These are phyloP conservation scores for Scaptomyza hsui DNA, from an alignment of 1,140 invertebrate genomes.

Conservation along the genomic window DNA sequence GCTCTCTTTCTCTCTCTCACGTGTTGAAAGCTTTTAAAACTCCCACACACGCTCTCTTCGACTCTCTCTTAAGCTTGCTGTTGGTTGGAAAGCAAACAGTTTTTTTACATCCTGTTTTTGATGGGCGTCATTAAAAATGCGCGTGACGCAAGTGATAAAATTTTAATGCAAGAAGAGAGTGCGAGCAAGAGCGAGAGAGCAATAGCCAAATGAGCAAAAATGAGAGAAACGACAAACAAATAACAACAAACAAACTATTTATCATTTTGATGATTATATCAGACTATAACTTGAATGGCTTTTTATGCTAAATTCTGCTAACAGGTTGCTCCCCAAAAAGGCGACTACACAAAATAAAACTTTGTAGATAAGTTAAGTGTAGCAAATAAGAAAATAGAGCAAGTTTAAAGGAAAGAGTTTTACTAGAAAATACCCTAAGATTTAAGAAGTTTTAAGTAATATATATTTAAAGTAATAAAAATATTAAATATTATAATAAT, in stretches of 20 bases:
- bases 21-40: constrained; percentile 48
- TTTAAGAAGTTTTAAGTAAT: too few relatives aligned
- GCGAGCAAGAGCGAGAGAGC: constrained; percentile 41
- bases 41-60: background rate
- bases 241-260: constrained; percentile 41
- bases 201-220: constrained; percentile 27
- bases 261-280: constrained; percentile 45
- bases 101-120: background rate
- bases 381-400: background rate
- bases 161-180: constrained; percentile 53
- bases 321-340: constrained; percentile 49
- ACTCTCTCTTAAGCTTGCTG: constrained; percentile 37
- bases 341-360: constrained; percentile 24
- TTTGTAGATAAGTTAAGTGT: background rate
- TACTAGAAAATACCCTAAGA: background rate
- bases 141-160: constrained; percentile 79
- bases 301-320: constrained; percentile 20
- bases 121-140: constrained; percentile 61
- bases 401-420: background rate
- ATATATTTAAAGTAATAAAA: too few relatives aligned
- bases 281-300: constrained; percentile 31
- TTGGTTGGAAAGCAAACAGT: background rate
- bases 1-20: constrained; percentile 19
- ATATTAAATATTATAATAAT: too few relatives aligned
- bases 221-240: constrained; percentile 1